Conservation (phyloP, 2,797 vertebrate genomes). For the Darevskia nairensis region DNA sequence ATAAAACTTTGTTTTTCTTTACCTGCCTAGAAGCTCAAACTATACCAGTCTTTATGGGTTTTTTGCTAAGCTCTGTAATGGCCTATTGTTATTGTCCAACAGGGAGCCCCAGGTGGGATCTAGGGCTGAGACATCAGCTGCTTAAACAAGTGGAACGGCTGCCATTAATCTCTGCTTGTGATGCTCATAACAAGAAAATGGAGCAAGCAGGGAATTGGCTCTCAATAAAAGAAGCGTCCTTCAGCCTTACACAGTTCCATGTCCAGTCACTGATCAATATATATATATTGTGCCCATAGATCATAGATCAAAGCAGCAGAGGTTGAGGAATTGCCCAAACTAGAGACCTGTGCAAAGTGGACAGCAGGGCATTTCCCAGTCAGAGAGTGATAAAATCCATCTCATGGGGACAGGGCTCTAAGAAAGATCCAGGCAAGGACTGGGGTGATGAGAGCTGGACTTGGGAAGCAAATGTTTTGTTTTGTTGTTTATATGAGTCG, state of each 20-base stretch:
- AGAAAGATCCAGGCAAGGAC: constrained; percentile 51
- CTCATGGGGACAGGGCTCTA: constrained; percentile 44
- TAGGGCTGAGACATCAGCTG: constrained; percentile 69
- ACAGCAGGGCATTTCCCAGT: constrained; percentile 58
- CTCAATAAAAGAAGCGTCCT: constrained; percentile 69
- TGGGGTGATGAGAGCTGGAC: constrained; percentile 30
- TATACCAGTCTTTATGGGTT: constrained; percentile 48
- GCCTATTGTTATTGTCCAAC: constrained; percentile 66
- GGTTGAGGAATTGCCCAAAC: constrained; percentile 66
- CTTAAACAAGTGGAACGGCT: constrained; percentile 70
- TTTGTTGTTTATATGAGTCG: no score
- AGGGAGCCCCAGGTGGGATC: constrained; percentile 67
- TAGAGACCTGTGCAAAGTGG: constrained; percentile 44
- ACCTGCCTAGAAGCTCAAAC: constrained; percentile 48
- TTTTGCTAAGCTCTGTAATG: constrained; percentile 57
- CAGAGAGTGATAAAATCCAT: constrained; percentile 58
- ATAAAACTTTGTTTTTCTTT: constrained; percentile 54
- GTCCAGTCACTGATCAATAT: constrained; percentile 72
- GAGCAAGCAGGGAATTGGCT: constrained; percentile 69
- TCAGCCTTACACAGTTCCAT: constrained; percentile 67
- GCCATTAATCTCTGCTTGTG: constrained; percentile 72
- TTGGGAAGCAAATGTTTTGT: constrained; percentile 17
- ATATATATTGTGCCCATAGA: constrained; percentile 60
- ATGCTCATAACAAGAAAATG: constrained; percentile 70
- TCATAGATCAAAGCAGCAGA: constrained; percentile 54